Conservation (phyloP, 2,113 vertebrate genomes). For the Genyomyrus donnyi region DNA sequence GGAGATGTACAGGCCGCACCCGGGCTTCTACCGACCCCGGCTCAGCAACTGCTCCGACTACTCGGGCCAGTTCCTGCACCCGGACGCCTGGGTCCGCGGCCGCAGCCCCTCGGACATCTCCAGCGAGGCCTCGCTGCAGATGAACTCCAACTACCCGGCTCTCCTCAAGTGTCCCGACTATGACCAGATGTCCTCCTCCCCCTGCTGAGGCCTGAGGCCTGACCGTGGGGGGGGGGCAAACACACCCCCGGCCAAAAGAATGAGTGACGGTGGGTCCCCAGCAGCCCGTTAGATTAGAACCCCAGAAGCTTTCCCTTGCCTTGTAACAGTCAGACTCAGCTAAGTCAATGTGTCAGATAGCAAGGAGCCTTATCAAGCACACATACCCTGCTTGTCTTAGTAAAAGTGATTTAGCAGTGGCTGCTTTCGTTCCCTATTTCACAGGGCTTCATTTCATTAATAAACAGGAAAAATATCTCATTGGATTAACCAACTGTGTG, state of each 20-base stretch:
- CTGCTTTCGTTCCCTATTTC: neutral
- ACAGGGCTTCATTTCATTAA: neutral
- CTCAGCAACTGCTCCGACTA: constrained; percentile 89
- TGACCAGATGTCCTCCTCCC: constrained; percentile 85
- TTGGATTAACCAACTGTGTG: neutral
- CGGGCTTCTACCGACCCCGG: constrained; percentile 76
- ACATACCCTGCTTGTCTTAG: neutral
- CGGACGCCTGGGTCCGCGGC: constrained; percentile 71
- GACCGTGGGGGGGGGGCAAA: neutral
- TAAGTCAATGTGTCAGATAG: constrained; percentile 8
- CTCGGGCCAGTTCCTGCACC: constrained; percentile 84
- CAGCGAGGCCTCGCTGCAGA: constrained; percentile 80
- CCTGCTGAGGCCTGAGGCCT: constrained; percentile 62
- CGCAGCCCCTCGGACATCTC: constrained; percentile 82
- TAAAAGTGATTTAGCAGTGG: neutral
- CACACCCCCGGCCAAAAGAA: neutral
- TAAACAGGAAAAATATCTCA: neutral
- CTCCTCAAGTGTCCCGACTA: constrained; percentile 86
- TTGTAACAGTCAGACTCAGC: neutral
- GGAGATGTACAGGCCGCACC: constrained; percentile 78
- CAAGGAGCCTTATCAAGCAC: neutral
- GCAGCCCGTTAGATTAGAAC: neutral
- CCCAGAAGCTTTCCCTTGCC: neutral
- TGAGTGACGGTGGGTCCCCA: neutral
- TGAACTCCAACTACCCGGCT: constrained; percentile 80